These are phyloP conservation scores for Myotis daubentonii DNA, from an alignment of 2,797 vertebrate genomes.

Conservation along the genomic window DNA sequence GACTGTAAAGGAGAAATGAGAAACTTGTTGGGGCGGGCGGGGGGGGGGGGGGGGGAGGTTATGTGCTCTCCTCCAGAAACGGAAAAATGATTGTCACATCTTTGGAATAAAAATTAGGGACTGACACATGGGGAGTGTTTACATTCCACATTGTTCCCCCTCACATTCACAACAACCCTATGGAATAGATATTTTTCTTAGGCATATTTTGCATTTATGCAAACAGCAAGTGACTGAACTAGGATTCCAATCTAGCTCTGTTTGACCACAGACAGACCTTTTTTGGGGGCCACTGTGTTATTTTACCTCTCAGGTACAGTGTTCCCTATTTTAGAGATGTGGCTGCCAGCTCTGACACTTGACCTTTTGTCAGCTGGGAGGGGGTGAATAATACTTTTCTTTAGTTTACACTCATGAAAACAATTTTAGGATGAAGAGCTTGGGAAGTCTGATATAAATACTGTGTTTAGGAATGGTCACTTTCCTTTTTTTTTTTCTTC, in stretches of 20 bases:
- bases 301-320: slow-evolving; percentile 27
- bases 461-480: slow-evolving; percentile 24
- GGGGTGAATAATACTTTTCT: background rate
- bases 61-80: background rate
- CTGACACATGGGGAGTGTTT: background rate
- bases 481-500: background rate
- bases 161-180: slow-evolving; percentile 12
- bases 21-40: background rate
- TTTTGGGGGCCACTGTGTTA: slow-evolving; percentile 5
- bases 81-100: slow-evolving; percentile 43
- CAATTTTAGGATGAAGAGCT: slow-evolving; percentile 19
- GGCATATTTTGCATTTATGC: slow-evolving; percentile 35
- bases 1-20: background rate
- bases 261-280: background rate
- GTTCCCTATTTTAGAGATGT: slow-evolving; percentile 32
- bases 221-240: background rate
- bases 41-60: background rate
- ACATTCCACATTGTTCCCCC: background rate
- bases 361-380: slow-evolving; percentile 32
- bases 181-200: slow-evolving; percentile 27
- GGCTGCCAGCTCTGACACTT: background rate
- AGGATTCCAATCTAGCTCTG: background rate
- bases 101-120: background rate
- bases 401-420: slow-evolving; percentile 26
- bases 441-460: slow-evolving; percentile 51